Conservation (phyloP, 1,140 invertebrate genomes). For the Trichoplusia ni region DNA sequence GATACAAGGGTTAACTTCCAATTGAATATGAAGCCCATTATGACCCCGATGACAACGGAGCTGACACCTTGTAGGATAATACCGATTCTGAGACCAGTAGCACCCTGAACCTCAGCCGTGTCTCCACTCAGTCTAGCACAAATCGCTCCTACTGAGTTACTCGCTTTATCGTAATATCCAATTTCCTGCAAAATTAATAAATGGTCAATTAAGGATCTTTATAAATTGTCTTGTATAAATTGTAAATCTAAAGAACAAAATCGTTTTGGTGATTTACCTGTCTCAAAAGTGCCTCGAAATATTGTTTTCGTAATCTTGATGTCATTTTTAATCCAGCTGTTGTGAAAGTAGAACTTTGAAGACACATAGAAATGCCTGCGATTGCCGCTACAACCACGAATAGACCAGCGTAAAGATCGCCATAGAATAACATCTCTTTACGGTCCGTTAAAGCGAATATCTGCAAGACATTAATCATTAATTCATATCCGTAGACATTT, state of each 20-base stretch:
- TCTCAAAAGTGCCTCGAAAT: conserved; percentile 66
- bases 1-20: conserved; percentile 92
- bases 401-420: conserved; percentile 70
- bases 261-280: conserved; percentile 67
- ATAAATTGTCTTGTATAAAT: too few relatives aligned
- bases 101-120: conserved; percentile 91
- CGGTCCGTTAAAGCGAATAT: conserved; percentile 42
- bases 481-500: not conserved
- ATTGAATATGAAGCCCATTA: conserved; percentile 89
- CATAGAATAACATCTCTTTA: conserved; percentile 43
- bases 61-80: conserved; percentile 89
- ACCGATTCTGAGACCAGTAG: conserved; percentile 91
- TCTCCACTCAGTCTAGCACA: conserved; percentile 90
- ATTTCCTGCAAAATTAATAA: conserved; percentile 84
- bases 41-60: conserved; percentile 87
- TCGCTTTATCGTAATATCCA: conserved; percentile 89
- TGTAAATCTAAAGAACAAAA: too few relatives aligned
- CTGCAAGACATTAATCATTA: conserved; percentile 37
- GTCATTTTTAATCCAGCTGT: conserved; percentile 91
- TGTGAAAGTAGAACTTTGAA: conserved; percentile 89
- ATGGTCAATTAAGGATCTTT: not conserved
- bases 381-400: conserved; percentile 73
- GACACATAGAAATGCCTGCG: conserved; percentile 84
- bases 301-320: conserved; percentile 84
- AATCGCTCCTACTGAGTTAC: conserved; percentile 89